These are phyloP conservation scores for Sesia bembeciformis DNA, from an alignment of 2,888 invertebrate genomes.

Conservation along the genomic window DNA sequence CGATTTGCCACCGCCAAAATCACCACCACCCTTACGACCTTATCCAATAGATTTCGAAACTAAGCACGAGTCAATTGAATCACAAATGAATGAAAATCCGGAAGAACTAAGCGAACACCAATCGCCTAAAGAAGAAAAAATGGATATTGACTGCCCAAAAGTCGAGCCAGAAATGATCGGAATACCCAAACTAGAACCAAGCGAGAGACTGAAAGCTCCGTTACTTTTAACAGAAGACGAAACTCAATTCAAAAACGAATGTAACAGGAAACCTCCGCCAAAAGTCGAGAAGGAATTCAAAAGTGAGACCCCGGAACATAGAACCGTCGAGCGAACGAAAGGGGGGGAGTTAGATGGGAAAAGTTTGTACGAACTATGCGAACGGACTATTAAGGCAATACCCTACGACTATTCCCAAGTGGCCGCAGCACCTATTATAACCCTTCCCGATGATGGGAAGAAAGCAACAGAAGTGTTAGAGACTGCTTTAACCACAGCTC, in stretches of 20 bases:
- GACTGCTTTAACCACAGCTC: constrained; percentile 14
- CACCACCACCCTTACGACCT: constrained; percentile 44
- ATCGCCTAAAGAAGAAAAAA: constrained; percentile 3
- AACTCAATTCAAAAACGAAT: constrained; percentile 13
- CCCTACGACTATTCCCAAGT: constrained; percentile 37
- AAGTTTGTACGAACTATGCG: constrained; percentile 28
- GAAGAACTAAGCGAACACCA: neutral
- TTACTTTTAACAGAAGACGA: constrained; percentile 36
- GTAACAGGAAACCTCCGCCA: constrained; percentile 3
- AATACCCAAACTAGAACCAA: constrained; percentile 32
- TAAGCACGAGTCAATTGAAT: constrained; percentile 1
- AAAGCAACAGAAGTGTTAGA: constrained; percentile 11
- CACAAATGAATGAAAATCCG: neutral
- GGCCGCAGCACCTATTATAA: constrained; percentile 31
- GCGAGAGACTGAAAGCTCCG: constrained; percentile 51
- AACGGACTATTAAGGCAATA: constrained; percentile 19
- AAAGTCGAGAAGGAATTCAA: constrained; percentile 17
- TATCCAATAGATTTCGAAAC: constrained; percentile 30
- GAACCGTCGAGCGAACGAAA: constrained; percentile 63
- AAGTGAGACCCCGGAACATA: constrained; percentile 36
- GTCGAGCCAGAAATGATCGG: constrained; percentile 23
- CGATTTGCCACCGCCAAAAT: constrained; percentile 40
- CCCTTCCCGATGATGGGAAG: constrained; percentile 16
- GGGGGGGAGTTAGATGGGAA: constrained; percentile 27
- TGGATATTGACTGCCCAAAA: constrained; percentile 3